These are phyloP conservation scores for Danio kyathit DNA, from an alignment of 2,797 vertebrate species.

Conservation along the genomic window DNA sequence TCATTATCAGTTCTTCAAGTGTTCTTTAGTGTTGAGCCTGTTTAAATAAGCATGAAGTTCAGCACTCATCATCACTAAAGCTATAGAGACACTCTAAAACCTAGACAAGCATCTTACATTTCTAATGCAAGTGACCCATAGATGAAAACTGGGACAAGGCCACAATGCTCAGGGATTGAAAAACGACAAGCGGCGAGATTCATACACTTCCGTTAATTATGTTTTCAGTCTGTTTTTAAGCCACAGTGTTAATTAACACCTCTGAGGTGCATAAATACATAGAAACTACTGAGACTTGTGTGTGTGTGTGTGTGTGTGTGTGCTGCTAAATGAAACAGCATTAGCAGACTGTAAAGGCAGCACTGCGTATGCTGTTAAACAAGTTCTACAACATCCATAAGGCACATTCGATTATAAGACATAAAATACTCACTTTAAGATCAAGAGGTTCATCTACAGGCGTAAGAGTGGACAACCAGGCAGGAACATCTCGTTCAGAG, in stretches of 20 bases:
- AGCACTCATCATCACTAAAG: neutral
- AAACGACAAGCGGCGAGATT: conserved; percentile 10
- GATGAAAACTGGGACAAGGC: conserved; percentile 12
- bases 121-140: conserved; percentile 35
- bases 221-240: conserved; percentile 9
- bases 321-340: neutral
- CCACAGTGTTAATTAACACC: neutral
- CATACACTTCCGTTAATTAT: conserved; percentile 8
- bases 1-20: neutral
- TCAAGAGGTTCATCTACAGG: conserved; percentile 80
- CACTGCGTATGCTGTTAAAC: neutral
- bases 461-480: conserved; percentile 89
- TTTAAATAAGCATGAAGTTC: conserved; percentile 15
- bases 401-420: neutral
- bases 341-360: neutral
- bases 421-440: conserved; percentile 73
- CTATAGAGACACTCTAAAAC: conserved; percentile 21
- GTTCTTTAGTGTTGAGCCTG: neutral
- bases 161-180: conserved; percentile 17
- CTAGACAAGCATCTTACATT: conserved; percentile 22
- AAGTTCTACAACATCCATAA: conserved; percentile 14
- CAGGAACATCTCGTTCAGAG: conserved; percentile 83
- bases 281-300: neutral
- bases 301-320: too few relatives aligned
- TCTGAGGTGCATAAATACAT: conserved; percentile 23